These are phyloP conservation scores for Gopherus flavomarginatus DNA, from an alignment of 2,113 vertebrate species.

Conservation along the genomic window DNA sequence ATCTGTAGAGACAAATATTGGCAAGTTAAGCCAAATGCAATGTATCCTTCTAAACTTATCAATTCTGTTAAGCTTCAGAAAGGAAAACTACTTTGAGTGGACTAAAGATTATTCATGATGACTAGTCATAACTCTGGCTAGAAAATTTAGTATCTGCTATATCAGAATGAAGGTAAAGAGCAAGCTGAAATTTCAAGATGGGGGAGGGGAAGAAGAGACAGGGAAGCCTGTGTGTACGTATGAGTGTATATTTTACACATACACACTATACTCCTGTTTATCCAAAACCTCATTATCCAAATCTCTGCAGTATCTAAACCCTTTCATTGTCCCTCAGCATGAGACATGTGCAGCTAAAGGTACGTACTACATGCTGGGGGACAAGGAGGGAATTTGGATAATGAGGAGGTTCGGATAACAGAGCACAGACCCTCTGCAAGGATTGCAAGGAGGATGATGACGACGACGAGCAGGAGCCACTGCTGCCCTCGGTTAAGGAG, in stretches of 20 bases:
- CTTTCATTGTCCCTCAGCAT: background rate
- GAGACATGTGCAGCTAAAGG: too few relatives aligned
- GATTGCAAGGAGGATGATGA: background rate
- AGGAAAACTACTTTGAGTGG: background rate
- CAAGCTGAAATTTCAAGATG: background rate
- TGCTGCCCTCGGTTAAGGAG: too few relatives aligned
- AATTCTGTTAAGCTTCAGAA: background rate
- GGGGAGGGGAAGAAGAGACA: too few relatives aligned
- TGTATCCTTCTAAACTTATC: slow-evolving; percentile 11
- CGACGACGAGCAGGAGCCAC: too few relatives aligned
- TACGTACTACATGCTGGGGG: background rate
- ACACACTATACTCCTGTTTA: too few relatives aligned
- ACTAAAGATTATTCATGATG: background rate
- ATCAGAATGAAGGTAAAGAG: background rate
- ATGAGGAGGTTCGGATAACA: background rate
- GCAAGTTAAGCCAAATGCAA: slow-evolving; percentile 59
- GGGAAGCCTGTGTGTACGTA: too few relatives aligned
- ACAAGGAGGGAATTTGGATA: background rate
- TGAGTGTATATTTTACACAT: too few relatives aligned
- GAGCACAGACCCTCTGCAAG: background rate
- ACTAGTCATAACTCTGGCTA: background rate
- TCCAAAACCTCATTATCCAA: too few relatives aligned
- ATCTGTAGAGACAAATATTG: slow-evolving; percentile 79
- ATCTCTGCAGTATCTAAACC: background rate
- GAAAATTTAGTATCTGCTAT: background rate